These are phyloP conservation scores for Mactromeris polynyma DNA, from an alignment of 2,888 invertebrate genomes.

Conservation along the genomic window DNA sequence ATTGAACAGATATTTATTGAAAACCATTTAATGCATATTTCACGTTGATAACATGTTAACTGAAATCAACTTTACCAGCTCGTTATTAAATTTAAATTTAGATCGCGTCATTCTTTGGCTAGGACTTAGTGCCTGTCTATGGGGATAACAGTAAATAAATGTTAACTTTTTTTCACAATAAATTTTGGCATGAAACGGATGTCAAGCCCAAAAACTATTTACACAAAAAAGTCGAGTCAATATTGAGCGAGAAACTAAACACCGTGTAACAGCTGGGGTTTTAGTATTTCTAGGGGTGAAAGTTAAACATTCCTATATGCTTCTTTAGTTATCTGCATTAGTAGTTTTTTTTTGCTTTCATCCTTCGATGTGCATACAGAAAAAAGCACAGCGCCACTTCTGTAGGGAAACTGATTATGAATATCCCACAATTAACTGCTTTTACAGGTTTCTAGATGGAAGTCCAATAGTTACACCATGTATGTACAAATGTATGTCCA, in stretches of 20 bases:
- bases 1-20: slow-evolving; percentile 7
- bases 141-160: background rate
- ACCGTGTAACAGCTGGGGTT: no score
- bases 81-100: slow-evolving; percentile 5
- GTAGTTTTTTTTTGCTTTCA: no score
- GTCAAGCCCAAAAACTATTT: background rate
- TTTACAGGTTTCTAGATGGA: no score
- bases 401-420: no score
- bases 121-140: background rate
- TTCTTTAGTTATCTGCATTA: no score
- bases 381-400: no score
- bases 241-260: background rate
- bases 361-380: no score
- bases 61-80: background rate
- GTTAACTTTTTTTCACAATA: background rate
- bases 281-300: no score
- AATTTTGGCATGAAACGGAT: background rate
- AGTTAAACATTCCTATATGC: no score
- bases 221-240: background rate
- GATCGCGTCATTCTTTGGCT: background rate
- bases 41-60: background rate
- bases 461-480: no score
- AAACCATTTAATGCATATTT: background rate
- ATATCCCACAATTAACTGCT: no score
- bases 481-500: no score